A percentile compares a stretch with the other conserved stretches of the same genome.
These are phyloP conservation scores for Catotricha subobsoleta DNA, from an alignment of 2,888 invertebrate genomes.

Conservation along the genomic window DNA sequence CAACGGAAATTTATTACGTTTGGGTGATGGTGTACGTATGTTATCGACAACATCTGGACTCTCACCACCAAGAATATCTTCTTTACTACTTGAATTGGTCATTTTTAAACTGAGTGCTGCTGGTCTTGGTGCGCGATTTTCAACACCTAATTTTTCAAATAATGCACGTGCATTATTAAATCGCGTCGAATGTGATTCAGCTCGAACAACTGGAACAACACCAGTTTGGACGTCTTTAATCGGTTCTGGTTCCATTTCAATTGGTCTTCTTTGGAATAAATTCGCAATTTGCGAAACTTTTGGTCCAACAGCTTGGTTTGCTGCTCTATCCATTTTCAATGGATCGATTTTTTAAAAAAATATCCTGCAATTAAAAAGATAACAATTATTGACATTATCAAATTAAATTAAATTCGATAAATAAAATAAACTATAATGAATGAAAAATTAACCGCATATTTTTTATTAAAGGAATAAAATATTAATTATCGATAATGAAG, in stretches of 20 bases:
- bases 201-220: constrained; percentile 60
- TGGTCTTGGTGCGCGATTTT: constrained; percentile 34
- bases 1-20: constrained; percentile 26
- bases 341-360: too few relatives aligned
- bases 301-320: constrained; percentile 39
- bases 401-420: too few relatives aligned
- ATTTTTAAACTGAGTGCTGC: constrained; percentile 22
- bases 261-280: constrained; percentile 62
- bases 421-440: too few relatives aligned
- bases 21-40: constrained; percentile 29
- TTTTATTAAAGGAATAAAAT: too few relatives aligned
- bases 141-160: constrained; percentile 74
- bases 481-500: too few relatives aligned
- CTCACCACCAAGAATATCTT: constrained; percentile 28
- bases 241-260: constrained; percentile 26
- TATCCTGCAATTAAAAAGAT: too few relatives aligned
- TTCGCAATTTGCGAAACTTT: constrained; percentile 86
- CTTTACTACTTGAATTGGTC: constrained; percentile 26
- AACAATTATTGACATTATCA: too few relatives aligned
- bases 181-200: constrained; percentile 76
- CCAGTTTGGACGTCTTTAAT: constrained; percentile 28
- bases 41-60: constrained; percentile 22
- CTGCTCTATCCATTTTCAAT: constrained; percentile 44
- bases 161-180: constrained; percentile 83
- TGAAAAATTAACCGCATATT: too few relatives aligned